Evolutionary conservation across 2,888 invertebrate genomes (phyloP), one percentile per base, ranked within the genome.

Genomic region (Aphidius colemani): DNA sequence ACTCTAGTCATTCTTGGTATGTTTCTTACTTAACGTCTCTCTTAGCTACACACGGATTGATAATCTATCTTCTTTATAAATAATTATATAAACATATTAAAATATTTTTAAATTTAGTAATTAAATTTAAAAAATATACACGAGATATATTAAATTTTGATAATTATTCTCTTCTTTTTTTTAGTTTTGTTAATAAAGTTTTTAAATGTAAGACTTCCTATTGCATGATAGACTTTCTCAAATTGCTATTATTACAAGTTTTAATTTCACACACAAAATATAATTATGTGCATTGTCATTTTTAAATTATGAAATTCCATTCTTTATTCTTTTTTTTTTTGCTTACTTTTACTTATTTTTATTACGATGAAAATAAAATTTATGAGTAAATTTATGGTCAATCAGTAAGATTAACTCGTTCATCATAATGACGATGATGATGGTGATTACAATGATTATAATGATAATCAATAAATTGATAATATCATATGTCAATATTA

Each of bases 211-310:
- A 40, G n/a, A 48, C 50, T 60, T 45, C 53, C 45, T 57, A 65
- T 61, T 65, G 61, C 61, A 48, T 57, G 57, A 39, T 39, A 57
- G 41, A 61, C 50, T 64, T 60, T 60, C 60, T 64, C 64, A 64
- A 64, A 10, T 45, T 30, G 44, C 51, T 57, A 60, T 64, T 30
- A 30, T 30, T 60, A 60, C 41, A 65, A 39, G 48, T 58, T 61
- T 57, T 58, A 61, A 64, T 64, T 65, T 43, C 43, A 48, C 30
- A 48, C 53, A 30, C 58, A 58, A 39, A 8, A 40, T 53, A 61
- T 65, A 58, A 65, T 58, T 50, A 65, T 61, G 53, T 65, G 58
- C 65, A 61, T 65, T 65, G 61, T 65, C 65, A 58, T 41, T 65
- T 45, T 51, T 30, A 10, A 41, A 45, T 45, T 48, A 46, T 30